These are phyloP conservation scores for Grapholita molesta DNA, from an alignment of 1,140 invertebrate genomes.

Conservation along the genomic window DNA sequence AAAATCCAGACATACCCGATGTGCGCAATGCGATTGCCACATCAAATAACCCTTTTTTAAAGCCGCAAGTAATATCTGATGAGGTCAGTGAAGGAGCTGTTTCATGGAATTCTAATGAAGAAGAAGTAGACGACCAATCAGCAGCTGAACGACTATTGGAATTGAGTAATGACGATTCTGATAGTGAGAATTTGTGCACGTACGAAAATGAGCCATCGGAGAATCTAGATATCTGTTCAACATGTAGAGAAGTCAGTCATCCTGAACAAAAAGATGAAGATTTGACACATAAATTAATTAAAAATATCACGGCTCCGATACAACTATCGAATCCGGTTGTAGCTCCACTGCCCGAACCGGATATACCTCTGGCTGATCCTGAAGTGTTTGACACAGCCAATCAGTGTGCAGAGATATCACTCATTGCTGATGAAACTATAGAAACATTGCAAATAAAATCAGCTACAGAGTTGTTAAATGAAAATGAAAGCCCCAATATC, in stretches of 20 bases:
- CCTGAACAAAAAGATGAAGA: slow-evolving; percentile 51
- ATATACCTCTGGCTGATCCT: slow-evolving; percentile 21
- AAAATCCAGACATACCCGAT: background rate
- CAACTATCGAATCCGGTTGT: slow-evolving; percentile 64
- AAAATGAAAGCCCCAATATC: slow-evolving; percentile 28
- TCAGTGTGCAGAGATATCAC: slow-evolving; percentile 47
- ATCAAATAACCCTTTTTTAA: background rate
- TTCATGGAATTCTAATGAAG: background rate
- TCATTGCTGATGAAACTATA: slow-evolving; percentile 55
- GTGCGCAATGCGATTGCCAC: background rate
- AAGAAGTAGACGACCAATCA: background rate
- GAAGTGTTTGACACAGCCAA: slow-evolving; percentile 30
- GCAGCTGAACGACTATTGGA: background rate
- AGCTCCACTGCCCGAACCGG: slow-evolving; percentile 37
- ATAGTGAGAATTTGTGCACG: slow-evolving; percentile 22
- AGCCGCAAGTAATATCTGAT: background rate
- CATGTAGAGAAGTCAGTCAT: slow-evolving; percentile 57
- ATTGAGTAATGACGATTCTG: background rate
- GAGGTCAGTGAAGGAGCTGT: background rate
- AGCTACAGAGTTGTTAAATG: slow-evolving; percentile 43
- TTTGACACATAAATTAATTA: slow-evolving; percentile 60
- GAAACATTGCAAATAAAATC: slow-evolving; percentile 52
- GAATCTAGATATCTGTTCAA: slow-evolving; percentile 59
- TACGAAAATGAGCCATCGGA: background rate
- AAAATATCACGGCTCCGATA: slow-evolving; percentile 68